These are phyloP conservation scores for Miltochrista miniata DNA, from an alignment of 2,888 invertebrate species.

Conservation along the genomic window DNA sequence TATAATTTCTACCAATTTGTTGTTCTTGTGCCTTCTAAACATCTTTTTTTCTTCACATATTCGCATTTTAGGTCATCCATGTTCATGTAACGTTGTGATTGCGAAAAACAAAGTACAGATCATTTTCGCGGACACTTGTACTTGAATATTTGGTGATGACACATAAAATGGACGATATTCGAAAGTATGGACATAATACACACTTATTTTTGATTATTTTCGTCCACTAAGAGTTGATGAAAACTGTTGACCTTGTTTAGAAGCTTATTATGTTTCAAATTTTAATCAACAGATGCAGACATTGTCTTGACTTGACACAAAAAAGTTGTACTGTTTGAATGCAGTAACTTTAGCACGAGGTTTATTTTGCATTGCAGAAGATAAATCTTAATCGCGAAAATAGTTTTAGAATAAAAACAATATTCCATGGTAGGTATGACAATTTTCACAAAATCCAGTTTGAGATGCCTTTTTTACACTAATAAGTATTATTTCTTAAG, in stretches of 20 bases:
- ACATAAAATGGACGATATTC: slow-evolving; percentile 59
- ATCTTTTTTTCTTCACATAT: slow-evolving; percentile 82
- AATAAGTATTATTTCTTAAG: too few relatives aligned
- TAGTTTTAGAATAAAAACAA: too few relatives aligned
- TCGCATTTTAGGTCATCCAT: slow-evolving; percentile 85
- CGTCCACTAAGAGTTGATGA: slow-evolving; percentile 76
- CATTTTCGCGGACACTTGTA: slow-evolving; percentile 80
- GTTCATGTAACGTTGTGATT: slow-evolving; percentile 84
- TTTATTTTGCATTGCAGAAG: slow-evolving; percentile 23
- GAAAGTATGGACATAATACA: slow-evolving; percentile 66
- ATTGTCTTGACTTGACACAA: slow-evolving; percentile 64
- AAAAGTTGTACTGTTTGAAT: slow-evolving; percentile 66
- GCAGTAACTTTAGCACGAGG: slow-evolving; percentile 56
- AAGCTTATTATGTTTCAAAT: slow-evolving; percentile 83
- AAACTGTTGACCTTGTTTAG: slow-evolving; percentile 85
- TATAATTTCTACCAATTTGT: slow-evolving; percentile 70
- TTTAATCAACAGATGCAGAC: slow-evolving; percentile 84
- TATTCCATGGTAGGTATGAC: too few relatives aligned
- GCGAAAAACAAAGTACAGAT: slow-evolving; percentile 82
- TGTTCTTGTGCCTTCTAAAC: slow-evolving; percentile 76
- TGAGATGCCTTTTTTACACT: background rate
- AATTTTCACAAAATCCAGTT: background rate
- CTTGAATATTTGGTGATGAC: slow-evolving; percentile 63
- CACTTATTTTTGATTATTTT: slow-evolving; percentile 77
- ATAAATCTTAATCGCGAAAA: background rate